These are phyloP conservation scores for Cyprinella venusta DNA, from an alignment of 2,797 vertebrate species.

Conservation along the genomic window DNA sequence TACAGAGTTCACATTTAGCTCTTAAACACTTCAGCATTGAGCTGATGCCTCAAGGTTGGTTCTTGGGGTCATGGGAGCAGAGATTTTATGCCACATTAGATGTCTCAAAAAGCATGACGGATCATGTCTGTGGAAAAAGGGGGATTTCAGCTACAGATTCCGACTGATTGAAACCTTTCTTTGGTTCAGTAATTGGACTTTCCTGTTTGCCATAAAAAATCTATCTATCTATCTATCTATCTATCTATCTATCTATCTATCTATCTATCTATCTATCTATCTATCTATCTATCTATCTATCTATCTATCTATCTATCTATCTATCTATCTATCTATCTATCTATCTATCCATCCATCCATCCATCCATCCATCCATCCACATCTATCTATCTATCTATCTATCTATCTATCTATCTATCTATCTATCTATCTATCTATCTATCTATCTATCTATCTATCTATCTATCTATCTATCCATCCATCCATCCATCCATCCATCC, in stretches of 20 bases:
- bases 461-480: too few relatives aligned
- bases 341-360: not conserved
- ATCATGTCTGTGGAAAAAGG: not conserved
- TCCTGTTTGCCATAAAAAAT: too few relatives aligned
- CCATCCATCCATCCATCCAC: not conserved
- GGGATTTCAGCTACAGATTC: too few relatives aligned
- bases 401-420: too few relatives aligned
- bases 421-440: rapidly evolving
- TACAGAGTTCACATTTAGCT: conserved; percentile 4
- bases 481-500: too few relatives aligned
- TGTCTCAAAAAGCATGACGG: conserved; percentile 3
- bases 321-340: not conserved
- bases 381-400: not conserved
- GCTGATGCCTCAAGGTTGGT: conserved; percentile 1
- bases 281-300: not conserved
- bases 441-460: not conserved
- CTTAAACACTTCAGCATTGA: conserved; percentile 41
- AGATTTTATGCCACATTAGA: conserved; percentile 14
- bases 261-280: not conserved
- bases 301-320: not conserved
- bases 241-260: not conserved
- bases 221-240: not conserved
- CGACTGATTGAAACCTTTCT: too few relatives aligned
- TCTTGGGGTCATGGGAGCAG: conserved; percentile 14
- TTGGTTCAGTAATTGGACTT: too few relatives aligned